Percentiles rank a stretch among this genome's conserved stretches.
Conservation (phyloP, 92 coral and sea anemone species). For the Porites rus region DNA sequence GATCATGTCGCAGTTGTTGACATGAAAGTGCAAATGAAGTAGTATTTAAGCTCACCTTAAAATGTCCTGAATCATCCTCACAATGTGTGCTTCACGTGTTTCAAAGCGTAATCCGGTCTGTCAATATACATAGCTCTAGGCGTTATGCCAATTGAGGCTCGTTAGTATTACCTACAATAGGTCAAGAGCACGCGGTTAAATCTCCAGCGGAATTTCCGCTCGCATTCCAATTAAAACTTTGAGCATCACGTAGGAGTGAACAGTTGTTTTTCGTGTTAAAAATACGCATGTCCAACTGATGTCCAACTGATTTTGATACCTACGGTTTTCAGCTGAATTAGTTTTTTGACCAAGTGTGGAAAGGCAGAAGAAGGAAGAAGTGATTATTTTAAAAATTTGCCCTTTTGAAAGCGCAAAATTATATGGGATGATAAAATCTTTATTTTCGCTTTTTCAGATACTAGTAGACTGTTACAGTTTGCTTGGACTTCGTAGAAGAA, state of each 20-base stretch:
- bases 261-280: background rate
- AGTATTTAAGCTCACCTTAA: background rate
- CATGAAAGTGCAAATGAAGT: background rate
- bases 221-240: background rate
- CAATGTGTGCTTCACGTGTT: background rate
- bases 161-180: background rate
- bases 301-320: too few relatives aligned
- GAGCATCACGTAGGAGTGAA: background rate
- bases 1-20: too few relatives aligned
- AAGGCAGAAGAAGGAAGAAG: background rate
- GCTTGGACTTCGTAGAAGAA: too few relatives aligned
- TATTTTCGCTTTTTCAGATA: background rate
- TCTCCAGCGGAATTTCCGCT: conserved; percentile 12
- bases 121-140: background rate
- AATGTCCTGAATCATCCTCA: background rate
- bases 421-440: too few relatives aligned
- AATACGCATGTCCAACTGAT: too few relatives aligned
- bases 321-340: background rate
- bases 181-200: background rate
- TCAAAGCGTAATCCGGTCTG: background rate
- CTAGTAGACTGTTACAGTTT: background rate
- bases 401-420: background rate
- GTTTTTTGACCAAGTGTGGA: background rate
- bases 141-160: background rate
- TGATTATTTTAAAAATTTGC: background rate